These are phyloP conservation scores for Malacosoma neustria DNA, from an alignment of 2,888 invertebrate genomes.

Conservation along the genomic window DNA sequence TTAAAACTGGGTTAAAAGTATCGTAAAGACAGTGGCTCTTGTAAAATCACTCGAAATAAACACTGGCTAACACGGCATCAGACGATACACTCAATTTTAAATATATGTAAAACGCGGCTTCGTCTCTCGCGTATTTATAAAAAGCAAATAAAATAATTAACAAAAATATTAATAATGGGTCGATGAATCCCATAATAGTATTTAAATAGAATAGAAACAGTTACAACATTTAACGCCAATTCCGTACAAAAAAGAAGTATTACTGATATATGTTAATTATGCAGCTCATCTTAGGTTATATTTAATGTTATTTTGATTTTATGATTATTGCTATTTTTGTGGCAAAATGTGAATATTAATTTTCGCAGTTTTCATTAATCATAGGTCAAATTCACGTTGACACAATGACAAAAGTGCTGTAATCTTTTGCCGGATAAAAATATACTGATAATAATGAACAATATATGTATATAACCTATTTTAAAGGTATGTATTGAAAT, in stretches of 20 bases:
- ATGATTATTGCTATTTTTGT: neutral
- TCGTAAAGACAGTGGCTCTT: constrained; percentile 58
- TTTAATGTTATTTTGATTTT: neutral
- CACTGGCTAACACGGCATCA: constrained; percentile 26
- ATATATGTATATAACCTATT: too few species aligned
- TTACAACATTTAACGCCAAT: too few species aligned
- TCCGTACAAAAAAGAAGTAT: too few species aligned
- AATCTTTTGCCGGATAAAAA: too few species aligned
- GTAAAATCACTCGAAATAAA: constrained; percentile 38
- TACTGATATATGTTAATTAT: too few species aligned
- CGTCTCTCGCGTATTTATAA: neutral
- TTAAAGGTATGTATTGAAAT: too few species aligned
- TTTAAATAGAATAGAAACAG: too few species aligned
- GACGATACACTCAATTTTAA: constrained; percentile 27
- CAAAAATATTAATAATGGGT: neutral
- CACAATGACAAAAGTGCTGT: too few species aligned
- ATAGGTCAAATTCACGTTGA: too few species aligned
- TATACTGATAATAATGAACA: too few species aligned
- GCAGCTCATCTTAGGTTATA: neutral
- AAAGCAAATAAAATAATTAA: neutral
- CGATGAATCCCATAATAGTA: neutral
- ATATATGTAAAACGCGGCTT: constrained; percentile 12
- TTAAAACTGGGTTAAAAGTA: constrained; percentile 47
- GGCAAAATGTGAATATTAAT: too few species aligned
- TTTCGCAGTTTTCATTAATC: too few species aligned